Percentiles rank a stretch among this genome's conserved stretches.
Conservation (phyloP, 2,113 vertebrate genomes). For the Cyprinodon variegatus region DNA sequence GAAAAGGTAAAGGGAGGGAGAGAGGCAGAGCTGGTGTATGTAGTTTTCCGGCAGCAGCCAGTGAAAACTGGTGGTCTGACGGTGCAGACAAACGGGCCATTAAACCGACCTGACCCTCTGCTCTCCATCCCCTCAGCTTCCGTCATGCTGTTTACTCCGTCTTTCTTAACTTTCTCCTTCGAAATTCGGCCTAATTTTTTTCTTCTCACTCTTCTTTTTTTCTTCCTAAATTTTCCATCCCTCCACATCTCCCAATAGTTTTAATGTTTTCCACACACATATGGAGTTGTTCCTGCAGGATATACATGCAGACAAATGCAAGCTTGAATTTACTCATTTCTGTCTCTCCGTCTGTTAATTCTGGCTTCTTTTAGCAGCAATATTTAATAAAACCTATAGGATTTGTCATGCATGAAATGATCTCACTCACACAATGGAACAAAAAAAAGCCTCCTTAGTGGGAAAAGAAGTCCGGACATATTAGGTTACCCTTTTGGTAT, state of each 20-base stretch:
- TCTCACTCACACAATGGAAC: constrained; percentile 24
- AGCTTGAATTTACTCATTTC: background rate
- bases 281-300: background rate
- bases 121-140: constrained; percentile 37
- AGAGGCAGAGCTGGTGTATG: constrained; percentile 5
- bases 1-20: constrained; percentile 53
- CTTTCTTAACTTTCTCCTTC: background rate
- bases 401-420: constrained; percentile 53
- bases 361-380: constrained; percentile 12
- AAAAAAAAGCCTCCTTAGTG: background rate
- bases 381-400: constrained; percentile 39
- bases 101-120: constrained; percentile 54
- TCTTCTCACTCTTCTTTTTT: background rate
- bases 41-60: constrained; percentile 55
- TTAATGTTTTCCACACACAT: background rate
- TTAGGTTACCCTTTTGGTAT: background rate
- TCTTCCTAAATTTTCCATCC: constrained; percentile 1
- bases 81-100: constrained; percentile 66
- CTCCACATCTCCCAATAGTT: background rate
- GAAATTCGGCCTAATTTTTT: background rate
- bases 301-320: constrained; percentile 4
- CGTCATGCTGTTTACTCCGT: constrained; percentile 4
- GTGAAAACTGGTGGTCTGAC: constrained; percentile 65
- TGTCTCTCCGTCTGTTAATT: constrained; percentile 11
- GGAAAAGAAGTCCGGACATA: constrained; percentile 17